These are phyloP conservation scores for Bruchidius siliquastri DNA, from an alignment of 2,888 invertebrate species.

Conservation along the genomic window DNA sequence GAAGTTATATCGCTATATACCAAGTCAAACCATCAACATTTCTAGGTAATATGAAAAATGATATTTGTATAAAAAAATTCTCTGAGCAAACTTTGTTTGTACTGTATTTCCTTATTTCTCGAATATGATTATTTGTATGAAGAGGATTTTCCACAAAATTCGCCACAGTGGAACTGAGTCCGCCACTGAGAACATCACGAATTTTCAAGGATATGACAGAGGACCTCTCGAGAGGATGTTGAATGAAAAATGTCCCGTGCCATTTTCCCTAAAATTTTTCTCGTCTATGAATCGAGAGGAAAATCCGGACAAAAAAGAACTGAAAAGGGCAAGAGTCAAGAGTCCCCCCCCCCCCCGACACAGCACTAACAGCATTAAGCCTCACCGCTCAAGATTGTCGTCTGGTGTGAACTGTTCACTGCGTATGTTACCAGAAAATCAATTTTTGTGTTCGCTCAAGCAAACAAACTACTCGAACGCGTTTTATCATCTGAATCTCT, in stretches of 20 bases:
- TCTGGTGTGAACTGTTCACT: neutral
- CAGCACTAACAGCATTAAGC: neutral
- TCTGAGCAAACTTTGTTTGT: no score
- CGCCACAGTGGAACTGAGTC: neutral
- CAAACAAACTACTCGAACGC: no score
- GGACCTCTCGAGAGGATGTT: neutral
- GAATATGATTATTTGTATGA: neutral
- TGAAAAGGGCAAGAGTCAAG: neutral
- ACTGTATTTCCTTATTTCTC: no score
- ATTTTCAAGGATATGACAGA: neutral
- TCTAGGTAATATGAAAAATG: no score
- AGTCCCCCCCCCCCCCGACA: neutral
- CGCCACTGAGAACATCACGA: neutral
- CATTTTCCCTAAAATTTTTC: neutral
- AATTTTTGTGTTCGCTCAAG: neutral
- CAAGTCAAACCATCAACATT: no score
- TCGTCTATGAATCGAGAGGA: neutral
- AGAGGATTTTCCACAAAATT: neutral
- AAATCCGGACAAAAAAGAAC: neutral
- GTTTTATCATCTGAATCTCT: no score
- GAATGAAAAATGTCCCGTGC: neutral
- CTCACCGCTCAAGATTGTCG: no score
- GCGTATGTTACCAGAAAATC: neutral
- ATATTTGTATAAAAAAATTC: no score
- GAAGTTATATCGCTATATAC: no score